Evolutionary conservation across 2,113 vertebrate species (phyloP).

Genomic region (Galemys pyrenaicus): DNA sequence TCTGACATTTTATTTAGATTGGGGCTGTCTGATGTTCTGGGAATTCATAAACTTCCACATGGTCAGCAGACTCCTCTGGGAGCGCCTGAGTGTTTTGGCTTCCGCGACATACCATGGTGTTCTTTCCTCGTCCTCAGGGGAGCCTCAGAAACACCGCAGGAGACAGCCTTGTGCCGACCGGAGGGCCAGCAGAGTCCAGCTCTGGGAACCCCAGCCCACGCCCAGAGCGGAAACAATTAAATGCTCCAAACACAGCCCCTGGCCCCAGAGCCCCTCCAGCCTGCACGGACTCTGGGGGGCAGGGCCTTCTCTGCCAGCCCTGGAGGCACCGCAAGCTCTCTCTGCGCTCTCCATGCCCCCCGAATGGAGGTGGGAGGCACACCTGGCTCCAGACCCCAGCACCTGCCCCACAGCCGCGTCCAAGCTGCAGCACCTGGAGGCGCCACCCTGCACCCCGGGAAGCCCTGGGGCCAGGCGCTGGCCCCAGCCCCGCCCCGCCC

Average conservation of each 20-base stretch:
- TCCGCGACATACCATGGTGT: too few species aligned
- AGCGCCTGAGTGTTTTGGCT: background rate
- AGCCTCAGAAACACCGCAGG: background rate
- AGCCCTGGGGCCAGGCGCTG: background rate
- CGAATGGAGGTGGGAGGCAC: fast-evolving
- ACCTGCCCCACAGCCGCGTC: background rate
- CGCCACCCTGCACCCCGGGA: fast-evolving
- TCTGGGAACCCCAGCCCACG: background rate
- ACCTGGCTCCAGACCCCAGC: too few species aligned
- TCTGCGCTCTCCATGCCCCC: fast-evolving
- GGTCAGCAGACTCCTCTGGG: background rate
- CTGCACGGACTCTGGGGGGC: too few species aligned
- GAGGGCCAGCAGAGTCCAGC: background rate
- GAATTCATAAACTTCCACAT: background rate
- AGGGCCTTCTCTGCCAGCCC: too few species aligned
- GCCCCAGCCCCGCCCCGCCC: too few species aligned
- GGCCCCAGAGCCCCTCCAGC: too few species aligned
- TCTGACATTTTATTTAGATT: background rate
- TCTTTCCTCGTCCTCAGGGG: background rate
- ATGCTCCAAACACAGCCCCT: too few species aligned
- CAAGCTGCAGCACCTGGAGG: background rate
- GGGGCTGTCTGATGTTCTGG: background rate
- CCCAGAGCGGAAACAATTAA: background rate
- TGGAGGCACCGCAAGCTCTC: background rate
- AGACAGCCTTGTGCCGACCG: background rate